Percentiles rank a stretch among this genome's conserved stretches.
phyloP scores from a whole-genome alignment of 2,113 vertebrate species.

The Xyliphius kryptos region DNA sequence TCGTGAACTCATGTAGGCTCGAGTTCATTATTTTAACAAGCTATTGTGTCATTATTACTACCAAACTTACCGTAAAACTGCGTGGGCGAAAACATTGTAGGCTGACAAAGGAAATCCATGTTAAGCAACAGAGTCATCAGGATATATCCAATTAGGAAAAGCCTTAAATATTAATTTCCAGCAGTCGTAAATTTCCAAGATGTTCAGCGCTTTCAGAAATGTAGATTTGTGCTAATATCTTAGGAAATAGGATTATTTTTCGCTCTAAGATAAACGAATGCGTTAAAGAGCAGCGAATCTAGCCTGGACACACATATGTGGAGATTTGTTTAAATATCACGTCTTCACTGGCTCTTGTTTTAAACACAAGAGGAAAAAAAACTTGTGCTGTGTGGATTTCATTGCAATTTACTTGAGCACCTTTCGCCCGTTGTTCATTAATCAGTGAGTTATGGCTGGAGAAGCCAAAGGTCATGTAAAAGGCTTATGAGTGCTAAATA shows the following conservation, averaged over 20 bases:
- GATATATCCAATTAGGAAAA: constrained; percentile 49
- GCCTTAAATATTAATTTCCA: constrained; percentile 43
- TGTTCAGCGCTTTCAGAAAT: no score
- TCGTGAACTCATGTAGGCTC: constrained; percentile 9
- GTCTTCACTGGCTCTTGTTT: constrained; percentile 55
- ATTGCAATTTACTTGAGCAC: constrained; percentile 69
- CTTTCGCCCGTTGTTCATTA: constrained; percentile 98
- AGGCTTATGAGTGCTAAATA: constrained; percentile 91
- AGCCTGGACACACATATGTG: no score
- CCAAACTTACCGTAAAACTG: constrained; percentile 75
- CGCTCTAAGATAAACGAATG: constrained; percentile 7
- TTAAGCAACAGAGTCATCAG: constrained; percentile 56
- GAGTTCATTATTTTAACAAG: constrained; percentile 43
- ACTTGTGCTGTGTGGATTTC: constrained; percentile 69
- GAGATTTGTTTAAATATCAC: constrained; percentile 43
- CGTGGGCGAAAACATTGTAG: constrained; percentile 72
- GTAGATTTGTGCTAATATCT: no score
- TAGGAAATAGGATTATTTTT: no score
- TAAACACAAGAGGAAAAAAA: constrained; percentile 60
- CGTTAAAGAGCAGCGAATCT: background rate
- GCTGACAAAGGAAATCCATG: constrained; percentile 61
- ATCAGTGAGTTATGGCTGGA: constrained; percentile 89
- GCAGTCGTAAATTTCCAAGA: constrained; percentile 31
- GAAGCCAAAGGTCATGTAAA: constrained; percentile 93
- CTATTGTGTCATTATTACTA: constrained; percentile 60